phyloP scores from a whole-genome alignment of 1,140 invertebrate genomes.

The Ruditapes philippinarum region DNA sequence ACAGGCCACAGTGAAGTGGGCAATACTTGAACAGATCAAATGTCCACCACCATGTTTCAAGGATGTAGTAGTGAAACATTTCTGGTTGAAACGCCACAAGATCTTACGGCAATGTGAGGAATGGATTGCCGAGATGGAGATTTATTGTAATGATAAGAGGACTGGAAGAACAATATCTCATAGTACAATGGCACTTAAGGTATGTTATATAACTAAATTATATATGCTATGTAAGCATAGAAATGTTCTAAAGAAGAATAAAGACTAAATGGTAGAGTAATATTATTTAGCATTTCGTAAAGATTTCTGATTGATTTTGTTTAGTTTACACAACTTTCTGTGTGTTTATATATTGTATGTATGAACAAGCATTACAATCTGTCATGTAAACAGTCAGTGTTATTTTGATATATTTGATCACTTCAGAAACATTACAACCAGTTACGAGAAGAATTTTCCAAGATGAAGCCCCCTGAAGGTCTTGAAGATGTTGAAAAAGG shows the following conservation, averaged over 20 bases:
- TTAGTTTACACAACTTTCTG: not conserved
- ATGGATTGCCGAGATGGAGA: slow-evolving; percentile 96
- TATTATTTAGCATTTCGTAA: no score
- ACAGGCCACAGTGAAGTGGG: slow-evolving; percentile 98
- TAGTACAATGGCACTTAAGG: slow-evolving; percentile 92
- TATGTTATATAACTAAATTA: no score
- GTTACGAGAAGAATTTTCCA: slow-evolving; percentile 92
- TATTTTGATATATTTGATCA: no score
- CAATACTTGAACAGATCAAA: slow-evolving; percentile 97
- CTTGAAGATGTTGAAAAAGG: slow-evolving; percentile 86
- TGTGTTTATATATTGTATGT: not conserved
- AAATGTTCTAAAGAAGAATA: no score
- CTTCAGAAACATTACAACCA: slow-evolving; percentile 92
- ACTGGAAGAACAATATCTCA: slow-evolving; percentile 91
- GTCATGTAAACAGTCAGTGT: no score
- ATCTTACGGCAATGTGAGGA: slow-evolving; percentile 95
- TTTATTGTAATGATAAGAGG: slow-evolving; percentile 91
- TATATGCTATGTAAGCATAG: no score
- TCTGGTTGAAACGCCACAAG: slow-evolving; percentile 97
- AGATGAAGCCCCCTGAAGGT: slow-evolving; percentile 92
- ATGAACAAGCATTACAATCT: no score
- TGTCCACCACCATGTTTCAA: slow-evolving; percentile 97
- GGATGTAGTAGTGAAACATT: slow-evolving; percentile 97
- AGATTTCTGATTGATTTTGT: no score
- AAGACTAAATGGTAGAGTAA: no score